phyloP scores from a whole-genome alignment of 2,113 vertebrate genomes.

The Thinocorus orbignyianus region DNA sequence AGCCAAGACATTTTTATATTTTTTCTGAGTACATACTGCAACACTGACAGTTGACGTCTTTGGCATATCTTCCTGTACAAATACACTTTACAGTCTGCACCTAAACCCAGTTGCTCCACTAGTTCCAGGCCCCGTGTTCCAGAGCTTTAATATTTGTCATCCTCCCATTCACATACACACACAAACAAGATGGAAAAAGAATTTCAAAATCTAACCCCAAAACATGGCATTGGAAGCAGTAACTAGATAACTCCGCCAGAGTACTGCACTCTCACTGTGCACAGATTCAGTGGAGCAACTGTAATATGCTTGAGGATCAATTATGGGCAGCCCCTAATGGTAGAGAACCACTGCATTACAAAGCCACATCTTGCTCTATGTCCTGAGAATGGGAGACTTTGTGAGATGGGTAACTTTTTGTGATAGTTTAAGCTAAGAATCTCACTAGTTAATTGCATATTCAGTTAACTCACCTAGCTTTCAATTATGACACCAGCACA shows the following conservation, averaged over 20 bases:
- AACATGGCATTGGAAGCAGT: background rate
- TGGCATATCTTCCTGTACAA: background rate
- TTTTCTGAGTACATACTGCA: background rate
- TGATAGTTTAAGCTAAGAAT: background rate
- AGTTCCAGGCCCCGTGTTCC: background rate
- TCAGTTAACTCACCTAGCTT: background rate
- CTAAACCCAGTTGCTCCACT: background rate
- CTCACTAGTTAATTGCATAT: background rate
- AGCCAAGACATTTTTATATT: background rate
- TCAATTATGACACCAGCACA: background rate
- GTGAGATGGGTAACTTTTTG: background rate
- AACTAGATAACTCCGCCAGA: background rate
- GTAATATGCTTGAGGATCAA: accelerated
- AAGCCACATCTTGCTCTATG: background rate
- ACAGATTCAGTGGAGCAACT: background rate
- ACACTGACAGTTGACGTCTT: background rate
- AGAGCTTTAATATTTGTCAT: background rate
- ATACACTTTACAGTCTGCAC: background rate
- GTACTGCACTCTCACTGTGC: accelerated
- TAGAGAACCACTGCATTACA: background rate
- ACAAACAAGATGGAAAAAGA: background rate
- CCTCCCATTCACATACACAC: background rate
- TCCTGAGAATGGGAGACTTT: background rate
- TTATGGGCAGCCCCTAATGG: background rate
- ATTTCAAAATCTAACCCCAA: background rate